Evolutionary conservation across 2,888 invertebrate genomes (phyloP).

Genomic region (Drosophila limbata): DNA sequence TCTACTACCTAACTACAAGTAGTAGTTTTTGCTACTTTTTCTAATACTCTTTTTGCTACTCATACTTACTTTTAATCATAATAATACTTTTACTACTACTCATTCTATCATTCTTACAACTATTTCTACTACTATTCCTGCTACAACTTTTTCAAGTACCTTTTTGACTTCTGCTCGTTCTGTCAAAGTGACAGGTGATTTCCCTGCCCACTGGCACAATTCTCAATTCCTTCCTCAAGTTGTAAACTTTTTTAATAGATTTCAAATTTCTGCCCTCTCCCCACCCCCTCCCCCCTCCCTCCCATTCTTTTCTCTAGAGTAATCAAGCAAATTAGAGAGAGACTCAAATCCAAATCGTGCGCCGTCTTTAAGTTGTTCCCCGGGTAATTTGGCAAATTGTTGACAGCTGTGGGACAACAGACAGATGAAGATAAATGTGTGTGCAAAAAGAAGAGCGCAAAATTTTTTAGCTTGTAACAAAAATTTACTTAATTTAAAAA

Average conservation of each 20-base stretch:
- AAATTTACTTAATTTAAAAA: constrained; percentile 8
- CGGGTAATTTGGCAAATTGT: constrained; percentile 79
- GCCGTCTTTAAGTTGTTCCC: constrained; percentile 55
- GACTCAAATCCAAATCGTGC: constrained; percentile 46
- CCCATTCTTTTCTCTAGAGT: constrained; percentile 55
- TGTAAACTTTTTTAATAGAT: constrained; percentile 78
- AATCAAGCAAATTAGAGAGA: constrained; percentile 77
- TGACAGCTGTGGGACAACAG: constrained; percentile 71
- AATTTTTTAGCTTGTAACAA: neutral
- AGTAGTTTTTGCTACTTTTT: neutral
- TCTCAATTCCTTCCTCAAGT: constrained; percentile 56
- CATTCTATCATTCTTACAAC: constrained; percentile 1
- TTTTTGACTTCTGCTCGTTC: constrained; percentile 22
- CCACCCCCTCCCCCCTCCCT: neutral
- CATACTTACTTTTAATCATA: neutral
- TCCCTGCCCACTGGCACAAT: constrained; percentile 42
- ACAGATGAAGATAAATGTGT: constrained; percentile 79
- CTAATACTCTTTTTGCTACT: neutral
- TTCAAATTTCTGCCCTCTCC: constrained; percentile 55
- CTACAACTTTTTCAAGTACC: neutral
- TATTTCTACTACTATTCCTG: constrained; percentile 9
- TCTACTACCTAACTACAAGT: constrained; percentile 28
- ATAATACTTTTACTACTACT: neutral
- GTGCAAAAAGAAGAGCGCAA: constrained; percentile 7
- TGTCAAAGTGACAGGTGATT: constrained; percentile 48